phyloP scores from a whole-genome alignment of 2,797 vertebrate species.

The Knipowitschia caucasica region DNA sequence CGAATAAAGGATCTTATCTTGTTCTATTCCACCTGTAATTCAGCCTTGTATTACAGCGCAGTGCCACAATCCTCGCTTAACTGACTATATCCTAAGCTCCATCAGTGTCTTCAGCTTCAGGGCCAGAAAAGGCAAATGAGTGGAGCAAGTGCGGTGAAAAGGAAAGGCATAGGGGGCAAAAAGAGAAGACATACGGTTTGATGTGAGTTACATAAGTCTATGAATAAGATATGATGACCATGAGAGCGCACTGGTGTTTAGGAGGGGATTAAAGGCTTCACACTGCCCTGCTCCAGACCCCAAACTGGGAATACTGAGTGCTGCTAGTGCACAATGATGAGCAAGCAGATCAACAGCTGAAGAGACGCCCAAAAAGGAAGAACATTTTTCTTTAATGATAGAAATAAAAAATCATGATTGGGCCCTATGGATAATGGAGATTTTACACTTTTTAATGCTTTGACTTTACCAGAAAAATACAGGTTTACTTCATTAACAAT shows the following conservation, averaged over 20 bases:
- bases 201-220: slow-evolving; percentile 61
- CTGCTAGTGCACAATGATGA: neutral
- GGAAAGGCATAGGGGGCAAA: slow-evolving; percentile 7
- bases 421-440: too few species aligned
- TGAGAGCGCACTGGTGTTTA: slow-evolving; percentile 51
- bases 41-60: slow-evolving; percentile 37
- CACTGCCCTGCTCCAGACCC: slow-evolving; percentile 61
- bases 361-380: neutral
- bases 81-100: slow-evolving; percentile 38
- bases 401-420: neutral
- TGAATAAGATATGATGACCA: slow-evolving; percentile 71
- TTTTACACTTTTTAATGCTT: too few species aligned
- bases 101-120: slow-evolving; percentile 22
- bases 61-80: slow-evolving; percentile 30
- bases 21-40: too few species aligned
- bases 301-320: slow-evolving; percentile 19
- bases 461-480: too few species aligned
- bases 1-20: too few species aligned
- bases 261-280: slow-evolving; percentile 56
- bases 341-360: neutral
- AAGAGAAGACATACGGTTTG: slow-evolving; percentile 38
- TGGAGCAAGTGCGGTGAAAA: neutral
- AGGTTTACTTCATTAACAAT: too few species aligned
- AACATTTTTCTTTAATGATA: neutral
- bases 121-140: slow-evolving; percentile 18